Conservation (phyloP, 64 coral and sea anemone species). For the Montipora foliosa region DNA sequence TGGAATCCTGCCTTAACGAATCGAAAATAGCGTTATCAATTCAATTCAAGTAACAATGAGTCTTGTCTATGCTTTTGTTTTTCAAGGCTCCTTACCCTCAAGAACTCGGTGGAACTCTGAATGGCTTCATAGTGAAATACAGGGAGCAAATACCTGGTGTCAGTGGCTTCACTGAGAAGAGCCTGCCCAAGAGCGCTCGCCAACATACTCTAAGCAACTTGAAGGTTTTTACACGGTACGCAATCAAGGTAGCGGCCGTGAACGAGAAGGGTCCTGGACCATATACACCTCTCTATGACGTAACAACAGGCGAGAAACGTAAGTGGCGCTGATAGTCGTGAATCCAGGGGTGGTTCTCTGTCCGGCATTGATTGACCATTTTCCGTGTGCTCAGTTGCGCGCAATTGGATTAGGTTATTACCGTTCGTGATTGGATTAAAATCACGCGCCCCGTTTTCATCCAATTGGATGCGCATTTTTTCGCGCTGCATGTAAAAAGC, state of each 20-base stretch:
- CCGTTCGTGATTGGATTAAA: no score
- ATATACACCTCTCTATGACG: slow-evolving; percentile 73
- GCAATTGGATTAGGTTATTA: no score
- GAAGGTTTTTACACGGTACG: slow-evolving; percentile 80
- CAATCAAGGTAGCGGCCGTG: slow-evolving; percentile 71
- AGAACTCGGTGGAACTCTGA: slow-evolving; percentile 83
- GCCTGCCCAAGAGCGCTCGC: slow-evolving; percentile 29
- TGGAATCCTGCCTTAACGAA: no score
- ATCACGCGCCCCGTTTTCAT: no score
- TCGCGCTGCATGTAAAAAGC: no score
- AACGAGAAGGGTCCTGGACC: slow-evolving; percentile 86
- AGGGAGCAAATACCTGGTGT: slow-evolving; percentile 26
- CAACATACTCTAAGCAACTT: slow-evolving; percentile 66
- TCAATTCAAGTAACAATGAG: neutral
- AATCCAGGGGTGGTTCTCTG: neutral
- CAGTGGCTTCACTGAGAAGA: slow-evolving; percentile 3
- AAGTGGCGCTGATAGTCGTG: neutral
- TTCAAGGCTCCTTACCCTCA: slow-evolving; percentile 78
- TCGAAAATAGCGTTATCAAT: neutral
- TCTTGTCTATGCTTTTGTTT: neutral
- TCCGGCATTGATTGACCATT: no score
- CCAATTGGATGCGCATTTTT: no score
- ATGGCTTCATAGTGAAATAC: slow-evolving; percentile 84
- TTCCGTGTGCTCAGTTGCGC: no score
- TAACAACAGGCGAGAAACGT: slow-evolving; percentile 84